These are phyloP conservation scores for Odiellus spinosus DNA, from an alignment of 2,888 invertebrate genomes.

Conservation along the genomic window DNA sequence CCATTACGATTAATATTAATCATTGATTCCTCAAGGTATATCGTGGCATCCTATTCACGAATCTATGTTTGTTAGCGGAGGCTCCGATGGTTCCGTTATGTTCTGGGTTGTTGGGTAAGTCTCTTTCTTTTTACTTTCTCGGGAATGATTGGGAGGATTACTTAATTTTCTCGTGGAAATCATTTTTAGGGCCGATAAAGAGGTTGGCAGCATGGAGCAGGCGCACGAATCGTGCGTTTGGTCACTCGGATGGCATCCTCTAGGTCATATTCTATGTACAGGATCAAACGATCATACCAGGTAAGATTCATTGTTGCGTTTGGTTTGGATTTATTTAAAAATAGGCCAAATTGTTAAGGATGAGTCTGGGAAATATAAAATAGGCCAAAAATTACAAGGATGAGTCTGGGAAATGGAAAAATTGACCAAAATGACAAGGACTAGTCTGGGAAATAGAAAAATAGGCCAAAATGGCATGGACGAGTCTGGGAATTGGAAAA, in stretches of 20 bases:
- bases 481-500: too few relatives aligned
- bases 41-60: conserved; percentile 99
- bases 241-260: conserved; percentile 98
- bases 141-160: too few relatives aligned
- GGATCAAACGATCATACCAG: conserved; percentile 98
- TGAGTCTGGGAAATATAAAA: too few relatives aligned
- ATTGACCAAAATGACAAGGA: too few relatives aligned
- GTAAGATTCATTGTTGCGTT: conserved; percentile 23
- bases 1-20: background rate
- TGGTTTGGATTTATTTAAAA: too few relatives aligned
- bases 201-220: conserved; percentile 93
- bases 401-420: too few relatives aligned
- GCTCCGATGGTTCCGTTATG: conserved; percentile 93
- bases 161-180: too few relatives aligned
- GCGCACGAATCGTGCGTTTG: conserved; percentile 99
- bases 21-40: conserved; percentile 27
- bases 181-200: conserved; percentile 75
- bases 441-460: too few relatives aligned
- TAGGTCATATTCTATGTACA: conserved; percentile 94
- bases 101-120: conserved; percentile 94
- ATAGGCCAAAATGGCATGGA: too few relatives aligned
- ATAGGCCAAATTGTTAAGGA: too few relatives aligned
- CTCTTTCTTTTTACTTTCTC: too few relatives aligned
- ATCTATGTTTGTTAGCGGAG: conserved; percentile 90
- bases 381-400: too few relatives aligned